phyloP scores from a whole-genome alignment of 1,140 invertebrate genomes.

The Drosophila subpulchrella region DNA sequence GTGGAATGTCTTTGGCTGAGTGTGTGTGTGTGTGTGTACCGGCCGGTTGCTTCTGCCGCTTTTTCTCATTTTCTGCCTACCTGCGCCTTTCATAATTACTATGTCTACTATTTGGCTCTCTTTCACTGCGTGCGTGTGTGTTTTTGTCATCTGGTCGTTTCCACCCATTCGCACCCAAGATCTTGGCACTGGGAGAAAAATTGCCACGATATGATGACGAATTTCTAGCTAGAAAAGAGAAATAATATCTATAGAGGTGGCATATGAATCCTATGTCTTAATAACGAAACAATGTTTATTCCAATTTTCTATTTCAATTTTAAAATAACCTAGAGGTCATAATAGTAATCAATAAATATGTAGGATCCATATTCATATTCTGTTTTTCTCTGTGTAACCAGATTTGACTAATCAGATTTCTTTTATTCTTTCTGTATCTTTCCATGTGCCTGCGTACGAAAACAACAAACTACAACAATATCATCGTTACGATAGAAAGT shows the following conservation, averaged over 20 bases:
- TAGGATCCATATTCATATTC: background rate
- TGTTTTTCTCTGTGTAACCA: background rate
- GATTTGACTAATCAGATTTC: slow-evolving; percentile 30
- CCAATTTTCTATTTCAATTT: background rate
- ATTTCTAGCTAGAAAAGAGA: background rate
- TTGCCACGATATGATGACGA: background rate
- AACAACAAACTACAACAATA: slow-evolving; percentile 17
- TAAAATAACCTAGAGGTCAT: too few relatives aligned
- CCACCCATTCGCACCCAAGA: slow-evolving; percentile 31
- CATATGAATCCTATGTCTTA: background rate
- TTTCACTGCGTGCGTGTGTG: slow-evolving; percentile 22
- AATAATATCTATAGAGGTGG: too few relatives aligned
- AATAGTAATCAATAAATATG: background rate
- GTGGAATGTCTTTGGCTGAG: slow-evolving; percentile 21
- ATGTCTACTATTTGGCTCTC: slow-evolving; percentile 62
- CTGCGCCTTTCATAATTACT: slow-evolving; percentile 79
- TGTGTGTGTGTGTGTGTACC: slow-evolving; percentile 52
- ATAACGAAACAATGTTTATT: too few relatives aligned
- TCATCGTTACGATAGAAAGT: slow-evolving; percentile 71
- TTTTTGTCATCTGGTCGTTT: slow-evolving; percentile 34
- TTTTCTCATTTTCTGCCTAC: slow-evolving; percentile 56
- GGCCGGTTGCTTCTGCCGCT: slow-evolving; percentile 63
- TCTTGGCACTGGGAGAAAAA: background rate
- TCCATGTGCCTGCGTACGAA: slow-evolving; percentile 37
- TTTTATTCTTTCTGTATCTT: slow-evolving; percentile 35